Evolutionary conservation across 2,797 vertebrate genomes (phyloP), one percentile per base, ranked within the genome.

Genomic region (Ctenopoma kingsleyae): DNA sequence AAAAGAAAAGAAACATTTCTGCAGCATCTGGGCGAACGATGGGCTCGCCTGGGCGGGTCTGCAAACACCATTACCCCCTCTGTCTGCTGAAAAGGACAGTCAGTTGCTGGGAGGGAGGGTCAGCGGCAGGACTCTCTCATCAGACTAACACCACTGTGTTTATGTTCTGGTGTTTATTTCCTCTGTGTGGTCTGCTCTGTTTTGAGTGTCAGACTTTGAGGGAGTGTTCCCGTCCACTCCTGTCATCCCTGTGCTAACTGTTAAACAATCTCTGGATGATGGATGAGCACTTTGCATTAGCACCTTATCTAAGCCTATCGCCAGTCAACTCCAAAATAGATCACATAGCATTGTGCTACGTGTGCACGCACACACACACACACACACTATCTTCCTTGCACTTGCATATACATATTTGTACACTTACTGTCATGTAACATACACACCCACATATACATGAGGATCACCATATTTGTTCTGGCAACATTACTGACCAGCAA

Each of bases 11-110:
- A 74, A 80, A 78, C 84, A 91, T 89, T 89, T 89, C 86, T 80
- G 56, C 47, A 75, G 65, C 87, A 90, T 88, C 80, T 88, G 87
- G 80, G n/a, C 70, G 55, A 89, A 83, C 80, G 82, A 81, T 85
- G 64, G 85, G 75, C 79, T 81, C 27, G 67, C 23, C 53, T 73
- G 82, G 61, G 84, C 54, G 53, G 67, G 74, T 75, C 71, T 64
- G 44, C 67, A 83, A 90, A 85, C 65, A 15, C 61, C 16, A 13
- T 40, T 40, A 11, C 22, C 41, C 63, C 65, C 53, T 46, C 30
- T 47, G 30, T 23, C 9, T 65, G 55, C 46, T 76, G 61, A 67
- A 83, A 78, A 60, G 25, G 19, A 71, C 65, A 71, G 67, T 76
- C 57, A n/a, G 71, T 74, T 53, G 40, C 10, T 0, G 66, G 64